Evolutionary conservation across 2,888 invertebrate species (phyloP), one percentile per base, ranked within the genome.

Genomic region (Luperina testacea): DNA sequence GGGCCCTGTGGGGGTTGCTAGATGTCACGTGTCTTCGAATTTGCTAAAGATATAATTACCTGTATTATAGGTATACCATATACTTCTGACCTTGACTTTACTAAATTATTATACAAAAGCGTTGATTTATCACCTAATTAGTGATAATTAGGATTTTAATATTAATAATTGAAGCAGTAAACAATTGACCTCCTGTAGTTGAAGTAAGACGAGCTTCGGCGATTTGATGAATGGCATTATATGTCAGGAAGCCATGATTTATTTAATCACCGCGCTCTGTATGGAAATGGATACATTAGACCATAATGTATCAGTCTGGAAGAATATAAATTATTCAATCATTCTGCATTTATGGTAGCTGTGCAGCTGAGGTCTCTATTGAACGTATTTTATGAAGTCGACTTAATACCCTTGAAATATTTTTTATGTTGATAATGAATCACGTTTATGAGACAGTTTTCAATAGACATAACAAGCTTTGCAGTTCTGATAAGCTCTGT

Each of bases 171-270:
- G 63, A 74, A 77, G 72, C 57, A 32, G 38, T 38, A 68, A 65
- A 86, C 80, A 78, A 77, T 80, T 83, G 59, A 83, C 61, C 61
- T 77, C 70, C 68, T n/a, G 68, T 64, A 71, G 70, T 72, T 77
- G 32, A 68, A 27, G 45, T 69, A 78, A 72, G 71, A 48, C 65
- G 59, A 76, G 76, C 75, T 74, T 86, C 68, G 57, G 65, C 27
- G 65, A 63, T 51, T 72, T 83, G 75, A 87, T 86, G 76, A 68
- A 86, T 68, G 61, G 83, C 45, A 74, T 86, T 77, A 82, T 72
- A 69, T 83, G 84, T 74, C 79, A 71, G 45, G 69, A 32, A 78
- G 59, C 63, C 76, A 78, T 76, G 75, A 83, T 86, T 78, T 83
- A 76, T 80, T 83, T 80, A 73, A 80, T 76, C 57, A 73, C 68